Conservation (phyloP, 2,113 vertebrate species). For the Cryptomyrus ogoouensis region DNA sequence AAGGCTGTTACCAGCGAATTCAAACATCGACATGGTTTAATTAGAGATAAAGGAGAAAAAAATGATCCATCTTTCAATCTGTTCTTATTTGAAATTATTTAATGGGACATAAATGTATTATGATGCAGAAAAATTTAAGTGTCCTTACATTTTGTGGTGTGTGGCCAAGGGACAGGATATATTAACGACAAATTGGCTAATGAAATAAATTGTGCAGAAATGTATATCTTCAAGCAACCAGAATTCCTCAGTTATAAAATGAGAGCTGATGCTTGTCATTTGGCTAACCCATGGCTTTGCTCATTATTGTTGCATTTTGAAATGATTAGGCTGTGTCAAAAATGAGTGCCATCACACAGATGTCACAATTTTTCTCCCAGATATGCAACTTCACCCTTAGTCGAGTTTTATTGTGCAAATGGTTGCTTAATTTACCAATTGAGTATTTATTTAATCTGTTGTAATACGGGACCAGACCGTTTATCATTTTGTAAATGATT, state of each 20-base stretch:
- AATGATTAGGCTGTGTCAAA: background rate
- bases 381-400: background rate
- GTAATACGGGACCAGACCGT: background rate
- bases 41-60: background rate
- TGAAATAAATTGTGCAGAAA: background rate
- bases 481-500: background rate
- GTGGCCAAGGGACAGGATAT: background rate
- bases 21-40: background rate
- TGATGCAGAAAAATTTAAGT: background rate
- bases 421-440: background rate
- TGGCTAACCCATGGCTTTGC: background rate
- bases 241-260: conserved; percentile 35
- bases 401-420: background rate
- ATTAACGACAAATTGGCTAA: background rate
- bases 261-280: background rate
- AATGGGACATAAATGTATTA: background rate
- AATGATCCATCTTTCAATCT: background rate
- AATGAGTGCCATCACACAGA: background rate
- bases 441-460: background rate
- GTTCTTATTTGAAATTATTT: background rate
- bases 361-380: background rate
- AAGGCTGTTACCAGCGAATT: background rate
- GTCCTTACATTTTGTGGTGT: background rate
- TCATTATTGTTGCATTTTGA: background rate
- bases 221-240: conserved; percentile 27